These are phyloP conservation scores for Crotalus viridis DNA, from an alignment of 2,113 vertebrate genomes.

Conservation along the genomic window DNA sequence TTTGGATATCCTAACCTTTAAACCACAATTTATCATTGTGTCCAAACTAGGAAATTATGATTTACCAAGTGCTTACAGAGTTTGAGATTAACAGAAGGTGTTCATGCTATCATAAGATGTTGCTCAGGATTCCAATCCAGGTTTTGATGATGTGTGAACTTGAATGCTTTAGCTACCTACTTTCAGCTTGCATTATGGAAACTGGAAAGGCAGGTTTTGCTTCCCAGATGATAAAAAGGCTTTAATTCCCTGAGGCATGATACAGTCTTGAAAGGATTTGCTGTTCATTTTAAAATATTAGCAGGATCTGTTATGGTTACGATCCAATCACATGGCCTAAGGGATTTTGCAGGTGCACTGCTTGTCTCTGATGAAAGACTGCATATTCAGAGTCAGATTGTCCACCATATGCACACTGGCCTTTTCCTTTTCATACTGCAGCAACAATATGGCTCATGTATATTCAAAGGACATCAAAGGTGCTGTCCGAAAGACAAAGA, in stretches of 20 bases:
- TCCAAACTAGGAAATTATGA: background rate
- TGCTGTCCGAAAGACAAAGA: conserved; percentile 56
- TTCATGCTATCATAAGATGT: background rate
- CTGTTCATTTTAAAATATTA: conserved; percentile 34
- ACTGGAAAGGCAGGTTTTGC: background rate
- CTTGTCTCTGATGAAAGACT: conserved; percentile 53
- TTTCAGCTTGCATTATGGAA: background rate
- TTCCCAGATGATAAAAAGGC: accelerated
- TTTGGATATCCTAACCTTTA: background rate
- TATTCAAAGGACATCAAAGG: conserved; percentile 72
- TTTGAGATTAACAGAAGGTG: no score
- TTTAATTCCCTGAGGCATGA: background rate
- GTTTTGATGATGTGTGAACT: background rate
- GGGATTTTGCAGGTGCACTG: background rate
- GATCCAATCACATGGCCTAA: conserved; percentile 11
- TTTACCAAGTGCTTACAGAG: background rate
- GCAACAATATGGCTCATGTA: conserved; percentile 60
- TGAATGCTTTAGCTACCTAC: background rate
- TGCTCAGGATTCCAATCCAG: background rate
- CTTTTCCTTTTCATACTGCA: conserved; percentile 45
- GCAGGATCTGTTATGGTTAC: background rate
- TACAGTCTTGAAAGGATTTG: background rate
- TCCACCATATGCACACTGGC: conserved; percentile 35
- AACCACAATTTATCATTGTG: background rate
- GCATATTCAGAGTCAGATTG: conserved; percentile 37